Percentiles rank a stretch among this genome's conserved stretches.
These are phyloP conservation scores for Scolopax bukidnonensis DNA, from an alignment of 2,797 vertebrate genomes.

Conservation along the genomic window DNA sequence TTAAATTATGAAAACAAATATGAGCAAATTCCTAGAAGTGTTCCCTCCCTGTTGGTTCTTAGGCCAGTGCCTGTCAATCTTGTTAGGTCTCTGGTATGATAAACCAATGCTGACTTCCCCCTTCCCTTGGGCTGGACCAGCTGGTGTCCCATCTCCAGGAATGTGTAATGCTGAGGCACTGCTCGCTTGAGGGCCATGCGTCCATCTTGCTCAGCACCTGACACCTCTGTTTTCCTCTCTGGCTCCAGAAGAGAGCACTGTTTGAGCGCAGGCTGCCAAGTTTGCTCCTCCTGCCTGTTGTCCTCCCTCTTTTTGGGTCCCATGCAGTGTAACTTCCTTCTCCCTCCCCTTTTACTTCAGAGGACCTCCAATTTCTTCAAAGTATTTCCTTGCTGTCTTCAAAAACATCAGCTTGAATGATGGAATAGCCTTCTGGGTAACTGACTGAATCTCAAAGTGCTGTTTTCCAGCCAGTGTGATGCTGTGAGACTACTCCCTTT, in stretches of 20 bases:
- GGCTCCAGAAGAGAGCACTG: neutral
- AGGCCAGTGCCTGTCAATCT: neutral
- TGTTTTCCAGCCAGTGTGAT: neutral
- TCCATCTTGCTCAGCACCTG: neutral
- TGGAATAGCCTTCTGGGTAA: neutral
- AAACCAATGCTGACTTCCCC: neutral
- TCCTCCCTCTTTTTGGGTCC: neutral
- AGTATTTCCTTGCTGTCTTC: neutral
- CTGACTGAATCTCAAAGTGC: neutral
- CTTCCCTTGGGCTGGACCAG: fast-evolving
- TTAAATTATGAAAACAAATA: neutral
- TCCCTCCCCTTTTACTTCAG: neutral
- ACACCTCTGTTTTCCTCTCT: neutral
- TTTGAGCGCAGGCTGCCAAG: neutral
- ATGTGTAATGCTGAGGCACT: fast-evolving
- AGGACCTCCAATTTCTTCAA: neutral
- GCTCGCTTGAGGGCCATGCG: fast-evolving
- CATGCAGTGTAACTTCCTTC: neutral
- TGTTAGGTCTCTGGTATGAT: neutral
- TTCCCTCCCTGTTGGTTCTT: neutral
- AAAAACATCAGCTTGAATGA: neutral
- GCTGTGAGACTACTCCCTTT: neutral
- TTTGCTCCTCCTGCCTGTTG: neutral
- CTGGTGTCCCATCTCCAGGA: neutral
- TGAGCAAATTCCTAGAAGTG: neutral